phyloP scores from a whole-genome alignment of 1,140 invertebrate genomes.

The Plutomurus gul region DNA sequence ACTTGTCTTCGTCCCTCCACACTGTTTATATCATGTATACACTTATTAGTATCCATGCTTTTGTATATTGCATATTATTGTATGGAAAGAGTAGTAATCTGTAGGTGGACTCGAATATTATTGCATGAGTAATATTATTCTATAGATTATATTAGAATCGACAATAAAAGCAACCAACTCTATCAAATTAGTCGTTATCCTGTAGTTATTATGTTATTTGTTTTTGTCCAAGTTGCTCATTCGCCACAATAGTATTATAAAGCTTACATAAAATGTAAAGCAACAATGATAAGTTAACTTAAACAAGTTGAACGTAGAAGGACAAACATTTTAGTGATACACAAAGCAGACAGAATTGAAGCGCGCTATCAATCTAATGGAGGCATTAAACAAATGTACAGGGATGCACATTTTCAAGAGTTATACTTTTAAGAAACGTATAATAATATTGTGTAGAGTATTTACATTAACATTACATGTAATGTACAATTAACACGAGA shows the following conservation, averaged over 20 bases:
- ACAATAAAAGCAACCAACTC: neutral
- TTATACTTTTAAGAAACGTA: no score
- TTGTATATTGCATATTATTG: no score
- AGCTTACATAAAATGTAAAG: neutral
- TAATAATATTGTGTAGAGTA: no score
- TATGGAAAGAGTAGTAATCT: no score
- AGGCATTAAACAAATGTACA: no score
- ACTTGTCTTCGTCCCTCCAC: neutral
- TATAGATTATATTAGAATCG: neutral
- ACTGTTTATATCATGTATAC: neutral
- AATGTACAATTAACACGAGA: no score
- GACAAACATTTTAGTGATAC: neutral
- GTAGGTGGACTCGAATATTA: no score
- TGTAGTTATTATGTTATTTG: neutral
- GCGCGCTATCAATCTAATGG: neutral
- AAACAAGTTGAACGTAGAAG: conserved; percentile 24
- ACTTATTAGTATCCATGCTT: no score
- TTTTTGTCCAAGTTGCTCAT: neutral
- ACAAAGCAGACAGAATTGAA: neutral
- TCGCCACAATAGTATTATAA: neutral
- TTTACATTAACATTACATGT: no score
- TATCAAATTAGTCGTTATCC: neutral
- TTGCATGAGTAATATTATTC: no score
- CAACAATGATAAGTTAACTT: conserved; percentile 18
- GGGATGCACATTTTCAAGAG: no score